Percentiles rank a stretch among this genome's conserved stretches.
phyloP scores from a whole-genome alignment of 2,797 vertebrate species.

The Pagetopsis macropterus region DNA sequence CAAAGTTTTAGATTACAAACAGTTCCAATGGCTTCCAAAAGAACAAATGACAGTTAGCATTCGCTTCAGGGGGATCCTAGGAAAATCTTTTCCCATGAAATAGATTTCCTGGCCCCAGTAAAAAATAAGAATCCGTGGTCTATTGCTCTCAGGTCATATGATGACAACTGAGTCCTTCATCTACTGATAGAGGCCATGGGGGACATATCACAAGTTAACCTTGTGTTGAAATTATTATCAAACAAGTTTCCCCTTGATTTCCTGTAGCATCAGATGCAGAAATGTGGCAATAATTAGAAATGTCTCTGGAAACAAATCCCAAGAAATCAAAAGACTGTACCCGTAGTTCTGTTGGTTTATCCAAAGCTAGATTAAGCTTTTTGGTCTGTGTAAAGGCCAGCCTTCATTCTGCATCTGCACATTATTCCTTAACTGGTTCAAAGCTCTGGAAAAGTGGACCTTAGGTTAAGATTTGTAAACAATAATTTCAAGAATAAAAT shows the following conservation, averaged over 20 bases:
- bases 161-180: neutral
- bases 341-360: neutral
- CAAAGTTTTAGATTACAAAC: no score
- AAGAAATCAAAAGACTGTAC: neutral
- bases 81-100: neutral
- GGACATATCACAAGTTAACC: neutral
- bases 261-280: neutral
- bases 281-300: neutral
- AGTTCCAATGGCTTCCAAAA: no score
- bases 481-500: neutral
- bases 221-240: neutral
- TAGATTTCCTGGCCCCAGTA: neutral
- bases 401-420: neutral
- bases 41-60: neutral
- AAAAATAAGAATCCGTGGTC: no score
- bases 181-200: neutral
- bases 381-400: neutral
- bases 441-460: neutral
- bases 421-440: neutral
- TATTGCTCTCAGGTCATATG: neutral
- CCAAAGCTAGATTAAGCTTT: neutral
- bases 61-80: neutral
- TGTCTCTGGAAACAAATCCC: neutral
- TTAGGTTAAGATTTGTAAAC: neutral
- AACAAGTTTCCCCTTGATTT: neutral